A percentile compares a stretch with the other conserved stretches of the same genome.
phyloP scores from a whole-genome alignment of 2,888 invertebrate genomes.

The Mystacides longicornis region DNA sequence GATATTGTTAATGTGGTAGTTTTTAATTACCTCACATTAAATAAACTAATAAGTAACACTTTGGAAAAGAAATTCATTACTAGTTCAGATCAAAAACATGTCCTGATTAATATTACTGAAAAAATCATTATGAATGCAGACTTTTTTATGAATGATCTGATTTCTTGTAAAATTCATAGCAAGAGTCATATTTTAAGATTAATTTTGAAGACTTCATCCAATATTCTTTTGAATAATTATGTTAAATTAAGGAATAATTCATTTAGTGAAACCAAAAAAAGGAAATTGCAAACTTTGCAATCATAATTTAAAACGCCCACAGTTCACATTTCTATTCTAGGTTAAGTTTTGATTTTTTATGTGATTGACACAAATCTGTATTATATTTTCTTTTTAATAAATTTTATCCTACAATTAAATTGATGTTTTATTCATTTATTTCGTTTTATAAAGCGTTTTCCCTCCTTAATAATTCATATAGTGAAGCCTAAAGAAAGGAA shows the following conservation, averaged over 20 bases:
- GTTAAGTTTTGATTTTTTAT: no score
- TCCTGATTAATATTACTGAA: neutral
- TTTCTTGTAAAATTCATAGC: neutral
- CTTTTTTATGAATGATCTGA: neutral
- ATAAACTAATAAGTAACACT: neutral
- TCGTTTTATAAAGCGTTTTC: no score
- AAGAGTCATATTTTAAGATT: neutral
- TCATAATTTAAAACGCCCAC: neutral
- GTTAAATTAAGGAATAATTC: no score
- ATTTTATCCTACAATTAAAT: no score
- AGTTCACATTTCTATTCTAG: no score
- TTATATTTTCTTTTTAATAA: no score
- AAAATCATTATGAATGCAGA: neutral
- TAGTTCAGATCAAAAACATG: neutral
- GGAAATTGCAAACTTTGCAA: neutral
- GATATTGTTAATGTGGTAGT: neutral
- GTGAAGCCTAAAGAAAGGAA: no score
- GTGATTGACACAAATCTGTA: no score
- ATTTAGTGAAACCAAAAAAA: neutral
- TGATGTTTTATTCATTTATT: no score
- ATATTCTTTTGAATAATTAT: neutral
- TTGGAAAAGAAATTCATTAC: neutral
- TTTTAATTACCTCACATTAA: neutral
- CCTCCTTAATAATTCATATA: no score
- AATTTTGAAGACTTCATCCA: neutral